Evolutionary conservation across 2,797 vertebrate genomes (phyloP), one percentile per base, ranked within the genome.

Genomic region (Epinephelus coioides): DNA sequence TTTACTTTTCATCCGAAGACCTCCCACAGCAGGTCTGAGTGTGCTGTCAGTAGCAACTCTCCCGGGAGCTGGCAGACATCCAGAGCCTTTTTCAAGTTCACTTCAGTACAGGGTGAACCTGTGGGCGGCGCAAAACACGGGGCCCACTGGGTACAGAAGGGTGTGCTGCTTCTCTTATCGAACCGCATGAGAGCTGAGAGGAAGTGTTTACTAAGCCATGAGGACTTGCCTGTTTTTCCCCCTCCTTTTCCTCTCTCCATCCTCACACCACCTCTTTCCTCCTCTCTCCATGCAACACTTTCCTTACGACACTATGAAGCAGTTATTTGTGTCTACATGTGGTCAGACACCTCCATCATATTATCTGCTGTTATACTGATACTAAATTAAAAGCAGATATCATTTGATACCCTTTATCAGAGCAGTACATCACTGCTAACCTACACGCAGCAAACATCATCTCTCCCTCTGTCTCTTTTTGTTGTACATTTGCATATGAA

Each of bases 31-130:
- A 75, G 53, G 66, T 69, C 76, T 67, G 56, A 65, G 67, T 51
- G 34, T 76, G 47, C 60, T 78, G 73, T 82, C 54, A 76, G 66
- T 50, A 62, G 69, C 15, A 40, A 27, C 30, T 46, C 46, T 82
- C 55, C n/a, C 19, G 5, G 9, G 59, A 71, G 61, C 69, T 88
- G 79, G 72, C 81, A 61, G 71, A 71, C n/a, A 73, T 53, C 73
- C 85, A 86, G 55, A 63, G 71, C 21, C 40, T 74, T 70, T 60
- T 74, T 81, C 74, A 56, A 59, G 46, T 78, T 77, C 76, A 57
- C 47, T 40, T 78, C 47, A 55, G 69, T 38, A 13, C 62, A 78
- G 62, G 62, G 19, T 62, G 65, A 74, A 73, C 34, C 68, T 40
- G 73, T 70, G 46, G 30, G 54, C 14, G 34, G 38, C 49, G 66